phyloP scores from a whole-genome alignment of 2,797 vertebrate genomes.

The Tiaroga cobitis region DNA sequence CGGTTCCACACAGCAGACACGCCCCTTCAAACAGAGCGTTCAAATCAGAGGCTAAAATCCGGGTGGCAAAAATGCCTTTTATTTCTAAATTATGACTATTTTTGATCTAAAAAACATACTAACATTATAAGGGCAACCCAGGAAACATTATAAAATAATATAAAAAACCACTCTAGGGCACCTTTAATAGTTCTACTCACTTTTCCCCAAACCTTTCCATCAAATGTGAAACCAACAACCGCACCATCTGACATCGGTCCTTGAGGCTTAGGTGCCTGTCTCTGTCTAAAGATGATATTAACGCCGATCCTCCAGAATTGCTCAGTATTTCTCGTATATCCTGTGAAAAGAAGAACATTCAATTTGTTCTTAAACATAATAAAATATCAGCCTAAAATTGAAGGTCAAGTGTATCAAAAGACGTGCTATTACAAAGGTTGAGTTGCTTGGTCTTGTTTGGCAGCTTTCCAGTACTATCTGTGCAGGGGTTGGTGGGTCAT shows the following conservation, averaged over 20 bases:
- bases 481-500: not conserved
- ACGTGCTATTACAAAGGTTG: not conserved
- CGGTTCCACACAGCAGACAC: no score
- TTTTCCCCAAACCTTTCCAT: conserved; percentile 21
- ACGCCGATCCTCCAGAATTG: not conserved
- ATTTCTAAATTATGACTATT: no score
- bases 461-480: not conserved
- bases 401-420: not conserved
- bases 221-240: not conserved
- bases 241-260: conserved; percentile 1
- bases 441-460: not conserved
- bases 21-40: no score
- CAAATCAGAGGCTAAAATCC: no score
- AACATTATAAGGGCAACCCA: no score
- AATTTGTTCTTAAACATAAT: not conserved
- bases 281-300: conserved; percentile 5
- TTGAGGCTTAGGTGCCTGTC: conserved; percentile 6
- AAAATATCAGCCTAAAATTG: not conserved
- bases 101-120: no score
- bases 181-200: not conserved
- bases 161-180: no score
- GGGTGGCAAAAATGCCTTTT: no score
- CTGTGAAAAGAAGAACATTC: not conserved
- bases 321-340: conserved; percentile 9
- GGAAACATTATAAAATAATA: no score